These are phyloP conservation scores for Leucoptera coffeella DNA, from an alignment of 2,888 invertebrate genomes.

Conservation along the genomic window DNA sequence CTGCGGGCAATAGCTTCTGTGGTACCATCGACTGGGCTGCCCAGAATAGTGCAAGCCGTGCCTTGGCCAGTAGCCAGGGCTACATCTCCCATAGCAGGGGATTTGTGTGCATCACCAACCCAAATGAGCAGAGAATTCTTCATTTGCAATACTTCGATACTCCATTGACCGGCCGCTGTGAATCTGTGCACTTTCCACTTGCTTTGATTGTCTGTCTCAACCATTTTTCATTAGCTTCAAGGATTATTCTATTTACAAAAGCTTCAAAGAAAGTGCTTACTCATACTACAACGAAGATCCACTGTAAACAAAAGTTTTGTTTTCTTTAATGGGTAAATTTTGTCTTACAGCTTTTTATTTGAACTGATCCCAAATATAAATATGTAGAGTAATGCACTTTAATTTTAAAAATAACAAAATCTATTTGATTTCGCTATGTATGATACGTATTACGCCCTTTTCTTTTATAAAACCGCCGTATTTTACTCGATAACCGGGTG, in stretches of 20 bases:
- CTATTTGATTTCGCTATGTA: too few species aligned
- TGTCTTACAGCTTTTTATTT: too few species aligned
- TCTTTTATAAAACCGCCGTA: too few species aligned
- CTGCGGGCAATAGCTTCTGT: constrained; percentile 17
- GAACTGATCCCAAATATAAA: too few species aligned
- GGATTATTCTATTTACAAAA: too few species aligned
- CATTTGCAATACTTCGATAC: constrained; percentile 17
- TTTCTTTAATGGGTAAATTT: too few species aligned
- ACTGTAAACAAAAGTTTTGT: too few species aligned
- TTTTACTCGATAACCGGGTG: too few species aligned
- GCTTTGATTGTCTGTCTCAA: constrained; percentile 13
- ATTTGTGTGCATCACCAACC: constrained; percentile 13
- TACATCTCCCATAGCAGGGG: constrained; percentile 12
- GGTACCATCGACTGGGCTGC: constrained; percentile 8
- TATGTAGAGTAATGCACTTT: too few species aligned
- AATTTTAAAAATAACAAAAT: too few species aligned
- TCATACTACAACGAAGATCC: neutral
- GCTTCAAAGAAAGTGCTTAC: neutral
- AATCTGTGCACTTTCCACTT: constrained; percentile 23
- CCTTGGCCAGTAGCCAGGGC: constrained; percentile 13
- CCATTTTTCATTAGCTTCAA: neutral
- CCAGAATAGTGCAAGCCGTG: constrained; percentile 9
- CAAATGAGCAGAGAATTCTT: constrained; percentile 23
- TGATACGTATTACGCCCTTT: too few species aligned
- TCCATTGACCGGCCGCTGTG: constrained; percentile 18